Evolutionary conservation across 1,140 invertebrate species (phyloP).

Genomic region (Archivesica marissinica): DNA sequence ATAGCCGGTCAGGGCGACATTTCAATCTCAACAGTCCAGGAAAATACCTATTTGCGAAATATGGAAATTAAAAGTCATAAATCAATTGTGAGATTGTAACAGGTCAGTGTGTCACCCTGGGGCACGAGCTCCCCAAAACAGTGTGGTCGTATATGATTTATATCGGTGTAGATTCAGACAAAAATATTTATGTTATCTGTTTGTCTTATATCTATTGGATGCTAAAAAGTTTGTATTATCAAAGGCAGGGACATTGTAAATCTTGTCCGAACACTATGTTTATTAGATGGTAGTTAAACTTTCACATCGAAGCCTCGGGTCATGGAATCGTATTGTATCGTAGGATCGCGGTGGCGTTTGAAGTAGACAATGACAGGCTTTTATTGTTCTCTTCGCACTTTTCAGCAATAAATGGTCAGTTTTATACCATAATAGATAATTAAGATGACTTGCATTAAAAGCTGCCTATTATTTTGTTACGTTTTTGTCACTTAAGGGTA

Average conservation of each 20-base stretch:
- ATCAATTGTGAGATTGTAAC: background rate
- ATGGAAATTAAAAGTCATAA: conserved; percentile 18
- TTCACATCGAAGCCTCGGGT: conserved; percentile 17
- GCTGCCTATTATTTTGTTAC: conserved; percentile 14
- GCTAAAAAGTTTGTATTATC: conserved; percentile 60
- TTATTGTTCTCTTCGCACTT: conserved; percentile 44
- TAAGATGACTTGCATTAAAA: conserved; percentile 19
- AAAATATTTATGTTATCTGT: conserved; percentile 40
- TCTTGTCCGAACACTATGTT: conserved; percentile 33
- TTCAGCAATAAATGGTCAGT: conserved; percentile 50
- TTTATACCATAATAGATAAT: conserved; percentile 63
- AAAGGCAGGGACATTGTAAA: conserved; percentile 52
- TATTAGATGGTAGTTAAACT: conserved; percentile 50
- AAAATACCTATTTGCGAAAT: conserved; percentile 4
- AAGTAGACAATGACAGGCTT: conserved; percentile 38
- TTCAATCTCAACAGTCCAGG: background rate
- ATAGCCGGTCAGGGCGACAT: conserved; percentile 1
- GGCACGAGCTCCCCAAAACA: background rate
- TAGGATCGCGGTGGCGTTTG: conserved; percentile 40
- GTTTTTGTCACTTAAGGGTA: conserved; percentile 38
- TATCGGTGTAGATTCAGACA: conserved; percentile 30
- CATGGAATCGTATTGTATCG: conserved; percentile 10
- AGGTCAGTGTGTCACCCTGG: conserved; percentile 23
- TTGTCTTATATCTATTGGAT: conserved; percentile 24
- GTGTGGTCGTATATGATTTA: conserved; percentile 2